A percentile compares a stretch with the other conserved stretches of the same genome.
Evolutionary conservation across 2,113 vertebrate genomes (phyloP).

Genomic region (Antigone vipio): DNA sequence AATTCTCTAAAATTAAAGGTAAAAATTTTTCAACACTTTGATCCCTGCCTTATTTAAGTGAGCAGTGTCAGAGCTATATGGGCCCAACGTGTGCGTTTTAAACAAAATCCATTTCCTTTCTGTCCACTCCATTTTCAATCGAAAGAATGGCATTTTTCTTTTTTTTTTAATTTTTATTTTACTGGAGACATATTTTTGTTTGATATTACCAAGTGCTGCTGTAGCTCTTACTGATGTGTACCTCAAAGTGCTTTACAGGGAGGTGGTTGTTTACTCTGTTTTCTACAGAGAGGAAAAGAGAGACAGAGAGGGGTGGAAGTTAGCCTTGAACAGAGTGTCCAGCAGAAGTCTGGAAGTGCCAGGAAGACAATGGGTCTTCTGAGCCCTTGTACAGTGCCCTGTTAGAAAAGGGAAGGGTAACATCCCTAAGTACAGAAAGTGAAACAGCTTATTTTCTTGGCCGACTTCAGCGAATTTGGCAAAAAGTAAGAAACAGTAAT

Average conservation of each 20-base stretch:
- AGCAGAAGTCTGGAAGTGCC: not conserved
- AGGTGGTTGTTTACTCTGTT: not conserved
- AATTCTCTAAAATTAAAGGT: constrained; percentile 93
- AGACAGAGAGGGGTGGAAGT: not conserved
- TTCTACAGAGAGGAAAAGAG: not conserved
- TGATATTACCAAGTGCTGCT: not conserved
- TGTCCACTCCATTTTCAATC: not conserved
- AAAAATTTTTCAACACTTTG: constrained; percentile 8
- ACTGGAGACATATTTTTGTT: not conserved
- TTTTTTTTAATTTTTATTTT: not conserved
- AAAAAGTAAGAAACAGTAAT: not conserved
- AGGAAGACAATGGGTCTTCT: not conserved
- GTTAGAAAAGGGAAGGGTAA: not conserved
- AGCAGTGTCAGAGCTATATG: not conserved
- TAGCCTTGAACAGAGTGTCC: not conserved
- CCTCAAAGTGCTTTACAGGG: not conserved
- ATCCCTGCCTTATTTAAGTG: not conserved
- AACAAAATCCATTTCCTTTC: not conserved
- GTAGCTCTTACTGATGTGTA: not conserved
- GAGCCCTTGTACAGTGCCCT: not conserved
- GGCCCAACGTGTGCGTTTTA: not conserved
- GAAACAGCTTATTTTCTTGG: not conserved
- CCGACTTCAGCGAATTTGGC: not conserved
- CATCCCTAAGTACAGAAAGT: not conserved
- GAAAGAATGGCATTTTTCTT: not conserved